Evolutionary conservation across 2,797 vertebrate species (phyloP).

Genomic region (Sibirionetta formosa): DNA sequence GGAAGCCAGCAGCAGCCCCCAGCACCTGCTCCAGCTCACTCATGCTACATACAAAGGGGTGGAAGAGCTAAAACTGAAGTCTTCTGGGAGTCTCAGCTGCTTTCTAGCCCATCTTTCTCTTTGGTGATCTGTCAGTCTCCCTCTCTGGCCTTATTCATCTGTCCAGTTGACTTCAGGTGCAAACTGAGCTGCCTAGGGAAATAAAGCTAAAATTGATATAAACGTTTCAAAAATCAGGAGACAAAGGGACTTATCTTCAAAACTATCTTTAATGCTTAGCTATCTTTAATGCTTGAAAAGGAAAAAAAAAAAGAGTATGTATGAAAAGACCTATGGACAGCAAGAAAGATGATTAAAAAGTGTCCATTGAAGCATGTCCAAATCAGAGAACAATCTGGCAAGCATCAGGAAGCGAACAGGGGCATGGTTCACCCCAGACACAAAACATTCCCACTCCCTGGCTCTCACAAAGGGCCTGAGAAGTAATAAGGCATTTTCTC

Average conservation of each 20-base stretch:
- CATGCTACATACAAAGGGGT: background rate
- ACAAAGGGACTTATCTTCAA: background rate
- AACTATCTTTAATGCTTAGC: background rate
- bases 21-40: background rate
- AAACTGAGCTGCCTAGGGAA: background rate
- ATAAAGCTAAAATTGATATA: background rate
- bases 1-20: background rate
- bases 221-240: background rate
- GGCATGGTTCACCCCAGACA: background rate
- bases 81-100: background rate
- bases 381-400: background rate
- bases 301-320: background rate
- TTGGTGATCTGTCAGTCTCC: background rate
- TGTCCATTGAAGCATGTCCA: background rate
- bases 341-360: background rate
- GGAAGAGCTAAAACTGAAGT: background rate
- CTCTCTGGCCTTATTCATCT: background rate
- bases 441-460: background rate
- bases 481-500: background rate
- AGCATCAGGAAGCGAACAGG: background rate
- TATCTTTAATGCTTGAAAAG: background rate
- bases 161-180: background rate
- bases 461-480: background rate
- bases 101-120: background rate
- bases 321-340: background rate